Base-by-base conservation (phyloP, 2,797 vertebrate species). In the Argya squamiceps region DNA sequence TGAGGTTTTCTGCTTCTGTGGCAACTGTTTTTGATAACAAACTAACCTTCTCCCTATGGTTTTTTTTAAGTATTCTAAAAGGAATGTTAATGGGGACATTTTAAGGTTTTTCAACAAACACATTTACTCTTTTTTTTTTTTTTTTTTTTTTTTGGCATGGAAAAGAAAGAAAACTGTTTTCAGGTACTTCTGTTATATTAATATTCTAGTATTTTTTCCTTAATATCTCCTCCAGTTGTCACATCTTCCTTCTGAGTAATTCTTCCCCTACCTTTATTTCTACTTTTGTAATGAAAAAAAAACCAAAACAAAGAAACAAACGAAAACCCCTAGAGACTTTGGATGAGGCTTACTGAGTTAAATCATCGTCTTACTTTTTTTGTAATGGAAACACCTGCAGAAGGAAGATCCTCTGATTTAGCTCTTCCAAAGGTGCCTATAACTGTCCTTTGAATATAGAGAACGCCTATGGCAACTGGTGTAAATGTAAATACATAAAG, bases 391-490 rank as follows among this genome's bases (percentile, higher is more conserved):
- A 64, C 76, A 95, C 64, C 82, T 95, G 73, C 79, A 88, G 56
- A 70, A 56, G 32, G 29, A 89, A 93, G 67, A 89, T 79, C 15
- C 10, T 84, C 58, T 92, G 82, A 94, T 94, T 94, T 90, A 86
- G 27, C 30, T 64, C 58, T 89, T 89, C 88, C 88, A 84, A 91
- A 80, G 82, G 39, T 68, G 75, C 78, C 58, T 85, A 29, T 89
- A 91, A 53, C 52, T 83, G 60, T 95, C 82, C 62, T 96, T 93
- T 95, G 88, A 96, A 77, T 94, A 49, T 11, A 47, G 19, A 78
- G 10, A 41, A 50, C 70, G 88, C 91, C 93, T 92, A 83, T 91
- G 89, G 93, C 89, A 91, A 93, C 36, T 44, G 26, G 23, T 91
- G 27, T 47, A 55, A 94, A 50, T 55, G 41, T 88, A 91, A 92